Evolutionary conservation across 2,797 vertebrate species (phyloP), one percentile per base, ranked within the genome.

Genomic region (Serranus cabrilla): DNA sequence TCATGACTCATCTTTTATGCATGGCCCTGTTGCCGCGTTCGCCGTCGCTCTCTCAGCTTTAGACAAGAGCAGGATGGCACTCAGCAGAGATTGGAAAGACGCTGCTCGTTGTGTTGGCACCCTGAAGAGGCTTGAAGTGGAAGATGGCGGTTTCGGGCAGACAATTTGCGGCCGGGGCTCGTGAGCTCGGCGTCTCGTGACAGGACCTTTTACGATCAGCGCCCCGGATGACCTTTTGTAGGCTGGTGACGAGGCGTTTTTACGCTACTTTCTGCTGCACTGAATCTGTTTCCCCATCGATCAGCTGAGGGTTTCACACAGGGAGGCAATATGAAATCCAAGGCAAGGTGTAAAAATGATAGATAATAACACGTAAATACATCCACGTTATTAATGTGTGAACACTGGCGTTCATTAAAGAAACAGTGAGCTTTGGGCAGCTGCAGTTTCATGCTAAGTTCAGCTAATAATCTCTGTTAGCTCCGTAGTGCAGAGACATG

Each of bases 1-100:
- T 76, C 65, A 62, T 42, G 59, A 76, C 50, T 87, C 78, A 83
- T 85, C 64, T 81, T 85, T 86, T 74, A 87, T 88, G 77, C 67
- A 74, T 66, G 27, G 49, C n/a, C 52, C 11, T 55, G 61, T 74
- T 65, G 50, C 54, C 21, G 10, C 66, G 14, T 60, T 67, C 7
- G 6, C 60, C 43, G 17, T 74, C 51, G 31, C 34, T 52, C 55
- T 78, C 40, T 25, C 34, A 34, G 43, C 68, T 76, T 46, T 7
- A 66, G 27, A 69, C 17, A 31, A 76, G 74, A 74, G 71, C 27
- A 4, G 51, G 46, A 23, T 55, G 77, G 65, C 68, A 54, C 74
- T 82, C 62, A 59, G 46, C 2, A n/a, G 12, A 59, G 57, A 51
- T 23, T 34, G 78, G 55, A 65, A 58, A 66, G 64, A 59, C 62